These are phyloP conservation scores for Macrotus californicus DNA, from an alignment of 2,113 vertebrate genomes.

Conservation along the genomic window DNA sequence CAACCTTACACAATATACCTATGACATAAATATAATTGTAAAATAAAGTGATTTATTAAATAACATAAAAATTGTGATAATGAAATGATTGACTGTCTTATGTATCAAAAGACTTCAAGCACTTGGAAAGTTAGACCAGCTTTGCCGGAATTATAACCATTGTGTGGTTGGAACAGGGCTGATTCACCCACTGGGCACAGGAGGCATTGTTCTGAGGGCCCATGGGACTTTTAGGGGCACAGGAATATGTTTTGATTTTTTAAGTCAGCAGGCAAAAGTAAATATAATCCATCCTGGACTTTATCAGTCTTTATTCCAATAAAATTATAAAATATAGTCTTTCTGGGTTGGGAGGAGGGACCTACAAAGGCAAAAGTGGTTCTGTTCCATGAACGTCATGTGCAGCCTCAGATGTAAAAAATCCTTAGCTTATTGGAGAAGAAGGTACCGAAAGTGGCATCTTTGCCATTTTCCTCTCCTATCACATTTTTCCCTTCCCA, in stretches of 20 bases:
- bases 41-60: neutral
- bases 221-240: neutral
- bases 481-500: neutral
- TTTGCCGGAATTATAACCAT: neutral
- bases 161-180: neutral
- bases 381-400: neutral
- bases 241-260: neutral
- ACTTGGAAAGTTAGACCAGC: neutral
- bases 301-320: neutral
- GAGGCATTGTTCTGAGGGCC: neutral
- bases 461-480: neutral
- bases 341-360: too few species aligned
- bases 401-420: rapidly evolving
- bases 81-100: neutral
- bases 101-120: neutral
- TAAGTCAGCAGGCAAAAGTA: neutral
- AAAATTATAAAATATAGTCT: neutral
- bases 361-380: neutral
- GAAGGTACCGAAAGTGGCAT: neutral
- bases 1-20: neutral
- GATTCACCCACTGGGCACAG: neutral
- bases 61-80: neutral
- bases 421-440: neutral
- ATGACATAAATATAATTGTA: neutral
- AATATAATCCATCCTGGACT: neutral